Base-by-base conservation (phyloP, 2,113 vertebrate species). In the Loxodonta africana region DNA sequence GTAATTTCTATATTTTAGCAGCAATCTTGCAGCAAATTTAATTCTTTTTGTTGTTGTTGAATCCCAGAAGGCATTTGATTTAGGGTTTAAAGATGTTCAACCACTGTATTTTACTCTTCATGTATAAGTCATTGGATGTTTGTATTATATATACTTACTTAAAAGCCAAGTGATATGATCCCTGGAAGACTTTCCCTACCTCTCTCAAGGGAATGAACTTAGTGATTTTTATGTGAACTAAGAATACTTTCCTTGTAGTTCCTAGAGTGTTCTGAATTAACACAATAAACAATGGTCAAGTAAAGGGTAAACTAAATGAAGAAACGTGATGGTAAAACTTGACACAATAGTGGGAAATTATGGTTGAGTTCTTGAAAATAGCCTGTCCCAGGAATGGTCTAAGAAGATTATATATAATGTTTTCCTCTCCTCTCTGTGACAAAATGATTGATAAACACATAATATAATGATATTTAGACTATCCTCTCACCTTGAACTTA, bases 101-200 rank as follows among this genome's bases (percentile, higher is more conserved):
- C 10, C 53, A 46, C n/a, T 92, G 11, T 65, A 25, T 88, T 95
- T 87, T 82, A n/a, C 26, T 88, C 46, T 92, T 71, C 18, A 46
- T 46, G 9, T 37, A 48, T 9, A 78, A 91, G 33, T 67, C 76
- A 86, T 77, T 94, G 85, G 51, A 53, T 73, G 15, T 74, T 71
- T 86, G 6, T 20, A 46, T 53, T 67, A 51, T 30, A 2, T 65
- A 91, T 44, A 30, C 3, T 37, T 73, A 83, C 51, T 57, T n/a
- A 78, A 91, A 89, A 63, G 2, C 23, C 94, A 91, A 86, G 51
- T 53, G 8, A 65, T 67, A 73, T 0, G 4, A 85, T 71, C 87
- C 5, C 81, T 93, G 21, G 8, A 44, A 57, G 18, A 48, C 63
- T 90, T 89, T 63, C 76, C 7, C 2, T 69, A 11, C 92, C 8